Evolutionary conservation across 2,113 vertebrate genomes (phyloP).

Genomic region (Gasterosteus nipponicus): DNA sequence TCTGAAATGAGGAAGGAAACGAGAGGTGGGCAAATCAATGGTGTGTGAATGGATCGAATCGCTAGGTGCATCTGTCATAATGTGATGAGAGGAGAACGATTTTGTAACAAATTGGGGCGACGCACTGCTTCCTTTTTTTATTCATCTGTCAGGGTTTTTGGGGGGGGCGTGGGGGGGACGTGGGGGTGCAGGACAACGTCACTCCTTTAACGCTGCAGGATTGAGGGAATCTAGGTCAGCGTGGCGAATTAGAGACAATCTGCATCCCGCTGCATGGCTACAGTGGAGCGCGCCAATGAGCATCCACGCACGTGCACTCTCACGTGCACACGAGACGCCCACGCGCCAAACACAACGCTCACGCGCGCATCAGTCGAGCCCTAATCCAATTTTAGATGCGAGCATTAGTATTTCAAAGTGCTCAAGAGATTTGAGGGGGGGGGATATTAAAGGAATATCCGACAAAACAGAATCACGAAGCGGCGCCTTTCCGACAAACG

Average conservation of each 20-base stretch:
- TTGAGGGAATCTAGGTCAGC: conserved; percentile 76
- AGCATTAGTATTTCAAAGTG: conserved; percentile 48
- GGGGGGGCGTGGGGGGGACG: not conserved
- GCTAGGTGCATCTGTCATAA: conserved; percentile 33
- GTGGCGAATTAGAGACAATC: conserved; percentile 70
- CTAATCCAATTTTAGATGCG: conserved; percentile 63
- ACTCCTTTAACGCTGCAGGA: conserved; percentile 37
- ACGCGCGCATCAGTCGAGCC: conserved; percentile 37
- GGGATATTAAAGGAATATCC: conserved; percentile 59
- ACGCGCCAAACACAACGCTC: conserved; percentile 18
- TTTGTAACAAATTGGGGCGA: conserved; percentile 26
- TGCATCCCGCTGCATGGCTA: conserved; percentile 68
- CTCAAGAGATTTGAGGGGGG: conserved; percentile 47
- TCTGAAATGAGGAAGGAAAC: conserved; percentile 48
- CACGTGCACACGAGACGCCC: conserved; percentile 28
- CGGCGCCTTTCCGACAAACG: conserved; percentile 57
- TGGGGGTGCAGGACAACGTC: conserved; percentile 26
- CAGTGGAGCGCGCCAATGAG: conserved; percentile 54
- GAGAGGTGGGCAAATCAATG: conserved; percentile 24
- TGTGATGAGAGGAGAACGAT: conserved; percentile 28
- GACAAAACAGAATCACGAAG: conserved; percentile 48
- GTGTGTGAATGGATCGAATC: conserved; percentile 50
- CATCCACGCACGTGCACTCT: conserved; percentile 25
- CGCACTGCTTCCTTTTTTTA: not conserved
- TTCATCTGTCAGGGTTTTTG: not conserved